These are phyloP conservation scores for Cataglyphis cursor DNA, from an alignment of 2,888 invertebrate species.

Conservation along the genomic window DNA sequence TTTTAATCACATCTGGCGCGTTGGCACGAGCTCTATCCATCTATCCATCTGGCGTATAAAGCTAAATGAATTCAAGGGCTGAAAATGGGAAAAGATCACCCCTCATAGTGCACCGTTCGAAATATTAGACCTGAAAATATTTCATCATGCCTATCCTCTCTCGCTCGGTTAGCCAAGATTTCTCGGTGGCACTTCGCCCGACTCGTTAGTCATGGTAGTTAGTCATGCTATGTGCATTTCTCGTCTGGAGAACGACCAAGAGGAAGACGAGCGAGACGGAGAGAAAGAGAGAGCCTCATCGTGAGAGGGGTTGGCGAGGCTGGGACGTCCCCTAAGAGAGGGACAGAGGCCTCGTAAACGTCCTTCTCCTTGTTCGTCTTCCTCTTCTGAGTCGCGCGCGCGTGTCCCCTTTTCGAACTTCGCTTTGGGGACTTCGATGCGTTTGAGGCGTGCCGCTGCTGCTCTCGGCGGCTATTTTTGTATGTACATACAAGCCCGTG, in stretches of 20 bases:
- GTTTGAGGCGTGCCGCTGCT: slow-evolving; percentile 67
- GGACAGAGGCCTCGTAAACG: slow-evolving; percentile 21
- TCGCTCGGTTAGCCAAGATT: slow-evolving; percentile 78
- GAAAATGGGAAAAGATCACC: slow-evolving; percentile 34
- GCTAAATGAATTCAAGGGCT: slow-evolving; percentile 15
- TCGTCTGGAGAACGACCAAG: slow-evolving; percentile 69
- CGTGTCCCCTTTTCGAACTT: slow-evolving; percentile 40
- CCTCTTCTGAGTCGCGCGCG: slow-evolving; percentile 29
- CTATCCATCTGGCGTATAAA: slow-evolving; percentile 3
- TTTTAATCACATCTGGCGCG: slow-evolving; percentile 9
- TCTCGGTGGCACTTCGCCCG: slow-evolving; percentile 81
- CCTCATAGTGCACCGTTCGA: slow-evolving; percentile 41
- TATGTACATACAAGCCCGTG: slow-evolving; percentile 72
- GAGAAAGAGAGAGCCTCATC: slow-evolving; percentile 33
- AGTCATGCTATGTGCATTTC: slow-evolving; percentile 80
- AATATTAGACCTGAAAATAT: slow-evolving; percentile 69
- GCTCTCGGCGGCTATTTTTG: slow-evolving; percentile 71
- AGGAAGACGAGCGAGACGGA: slow-evolving; percentile 53
- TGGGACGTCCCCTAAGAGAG: slow-evolving; percentile 21
- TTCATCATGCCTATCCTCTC: slow-evolving; percentile 64
- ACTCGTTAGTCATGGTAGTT: slow-evolving; percentile 85
- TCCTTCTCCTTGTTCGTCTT: slow-evolving; percentile 20
- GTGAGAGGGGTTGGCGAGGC: slow-evolving; percentile 23
- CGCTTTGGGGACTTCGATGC: slow-evolving; percentile 62
- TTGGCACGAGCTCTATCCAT: background rate